Base-by-base conservation (phyloP, 1,140 invertebrate species). In the Psilanteris sp. region DNA sequence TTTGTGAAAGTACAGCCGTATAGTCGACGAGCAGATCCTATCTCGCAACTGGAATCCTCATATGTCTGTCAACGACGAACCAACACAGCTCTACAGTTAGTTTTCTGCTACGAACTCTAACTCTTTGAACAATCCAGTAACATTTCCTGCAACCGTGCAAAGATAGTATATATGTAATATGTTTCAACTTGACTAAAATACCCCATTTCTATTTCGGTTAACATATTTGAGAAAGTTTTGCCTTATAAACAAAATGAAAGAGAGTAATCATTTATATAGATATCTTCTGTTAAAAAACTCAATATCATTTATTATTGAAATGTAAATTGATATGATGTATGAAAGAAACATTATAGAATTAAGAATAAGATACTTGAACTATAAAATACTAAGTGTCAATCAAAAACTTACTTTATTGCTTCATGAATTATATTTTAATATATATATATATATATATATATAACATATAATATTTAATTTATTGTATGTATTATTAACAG, bases 21-120 rank as follows among this genome's bases (percentile, higher is more conserved):
- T 61, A 80, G 77, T 78, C 70, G 78, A 57, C 84, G 71, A 76
- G 62, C 68, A 79, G 55, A 78, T 85, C 83, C 81, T 85, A 87
- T 87, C 80, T 86, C 83, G 61, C 84, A 55, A 83, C 85, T 86
- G 84, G 85, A 87, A 85, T 86, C 80, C 83, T 86, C 86, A 82
- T 87, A 86, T 85, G 83, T 87, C 86, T 85, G 81, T 87, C 84
- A 83, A 48, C 85, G 66, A 10, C 72, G 72, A 75, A 71, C 79
- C 73, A 79, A 77, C 79, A 83, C 80, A 80, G 77, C 78, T 83
- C 76, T 67, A 54, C 36, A 54, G 72, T 68, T 43, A 72, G 43
- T 71, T 82, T 54, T 78, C 18, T 26, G 14, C 27, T 41, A 8
- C 14, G 9, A 16, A 27, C 27, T 55, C 27, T 18, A 46, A 44